Conservation (phyloP, 2,797 vertebrate species). For the Zalophus californianus region DNA sequence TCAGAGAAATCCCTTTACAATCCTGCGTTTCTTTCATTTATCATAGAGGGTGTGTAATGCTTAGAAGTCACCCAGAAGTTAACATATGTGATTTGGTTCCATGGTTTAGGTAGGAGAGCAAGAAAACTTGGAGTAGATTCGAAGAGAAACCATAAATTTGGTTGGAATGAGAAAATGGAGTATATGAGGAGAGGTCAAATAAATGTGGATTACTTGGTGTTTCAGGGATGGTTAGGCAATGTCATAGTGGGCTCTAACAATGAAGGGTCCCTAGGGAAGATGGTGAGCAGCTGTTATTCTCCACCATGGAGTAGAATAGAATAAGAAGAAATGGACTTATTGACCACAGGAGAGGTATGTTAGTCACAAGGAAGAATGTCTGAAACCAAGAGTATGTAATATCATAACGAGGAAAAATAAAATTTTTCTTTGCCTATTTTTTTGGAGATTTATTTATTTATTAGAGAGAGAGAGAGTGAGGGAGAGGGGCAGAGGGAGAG, state of each 20-base stretch:
- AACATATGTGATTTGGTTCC: conserved; percentile 27
- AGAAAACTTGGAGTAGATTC: conserved; percentile 12
- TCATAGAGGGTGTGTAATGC: neutral
- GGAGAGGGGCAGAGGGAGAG: neutral
- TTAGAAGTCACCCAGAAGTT: conserved; percentile 39
- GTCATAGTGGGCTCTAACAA: neutral
- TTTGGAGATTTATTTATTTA: neutral
- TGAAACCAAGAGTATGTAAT: neutral
- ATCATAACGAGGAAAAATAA: neutral
- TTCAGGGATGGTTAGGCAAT: neutral
- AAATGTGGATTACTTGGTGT: neutral
- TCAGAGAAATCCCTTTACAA: neutral
- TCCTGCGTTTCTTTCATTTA: conserved; percentile 34
- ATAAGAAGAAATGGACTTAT: neutral
- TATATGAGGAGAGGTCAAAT: neutral
- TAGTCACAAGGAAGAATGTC: conserved; percentile 20
- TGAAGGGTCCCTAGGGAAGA: neutral
- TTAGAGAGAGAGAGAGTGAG: neutral
- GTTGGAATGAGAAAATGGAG: conserved; percentile 17
- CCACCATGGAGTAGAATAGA: neutral
- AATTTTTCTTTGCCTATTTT: neutral
- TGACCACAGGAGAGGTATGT: neutral
- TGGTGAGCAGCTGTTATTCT: neutral
- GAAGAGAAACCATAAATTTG: conserved; percentile 56
- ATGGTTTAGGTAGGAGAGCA: neutral